phyloP scores from a whole-genome alignment of 2,797 vertebrate genomes.

The Myiotriccus ornatus region DNA sequence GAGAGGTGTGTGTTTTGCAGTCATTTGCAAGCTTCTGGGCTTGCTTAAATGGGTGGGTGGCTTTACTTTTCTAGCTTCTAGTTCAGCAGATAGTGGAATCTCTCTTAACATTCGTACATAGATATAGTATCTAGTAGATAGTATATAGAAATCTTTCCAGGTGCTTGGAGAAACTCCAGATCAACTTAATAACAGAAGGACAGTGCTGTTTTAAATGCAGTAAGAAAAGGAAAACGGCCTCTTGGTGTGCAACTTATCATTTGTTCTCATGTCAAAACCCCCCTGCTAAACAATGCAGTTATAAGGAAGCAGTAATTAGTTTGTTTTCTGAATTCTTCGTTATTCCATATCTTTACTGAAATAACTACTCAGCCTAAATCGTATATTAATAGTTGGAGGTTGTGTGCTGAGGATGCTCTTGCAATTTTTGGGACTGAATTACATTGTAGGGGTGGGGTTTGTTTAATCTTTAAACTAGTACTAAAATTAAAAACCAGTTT shows the following conservation, averaged over 20 bases:
- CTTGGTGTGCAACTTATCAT: background rate
- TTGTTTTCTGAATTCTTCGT: background rate
- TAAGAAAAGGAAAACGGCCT: background rate
- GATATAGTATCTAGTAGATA: background rate
- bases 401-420: background rate
- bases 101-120: background rate
- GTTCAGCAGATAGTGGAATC: background rate
- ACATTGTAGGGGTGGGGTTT: background rate
- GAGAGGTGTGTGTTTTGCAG: constrained; percentile 79
- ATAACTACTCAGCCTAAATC: background rate
- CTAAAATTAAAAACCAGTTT: background rate
- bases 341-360: background rate
- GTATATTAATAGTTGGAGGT: background rate
- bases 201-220: background rate
- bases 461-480: background rate
- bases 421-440: background rate
- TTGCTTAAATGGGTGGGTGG: accelerated
- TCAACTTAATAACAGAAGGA: background rate
- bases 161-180: background rate
- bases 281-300: background rate
- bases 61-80: background rate
- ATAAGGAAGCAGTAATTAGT: background rate
- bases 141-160: background rate
- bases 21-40: background rate
- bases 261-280: background rate